Evolutionary conservation across 2,888 invertebrate genomes (phyloP).

Genomic region (Amblyteles armatorius): DNA sequence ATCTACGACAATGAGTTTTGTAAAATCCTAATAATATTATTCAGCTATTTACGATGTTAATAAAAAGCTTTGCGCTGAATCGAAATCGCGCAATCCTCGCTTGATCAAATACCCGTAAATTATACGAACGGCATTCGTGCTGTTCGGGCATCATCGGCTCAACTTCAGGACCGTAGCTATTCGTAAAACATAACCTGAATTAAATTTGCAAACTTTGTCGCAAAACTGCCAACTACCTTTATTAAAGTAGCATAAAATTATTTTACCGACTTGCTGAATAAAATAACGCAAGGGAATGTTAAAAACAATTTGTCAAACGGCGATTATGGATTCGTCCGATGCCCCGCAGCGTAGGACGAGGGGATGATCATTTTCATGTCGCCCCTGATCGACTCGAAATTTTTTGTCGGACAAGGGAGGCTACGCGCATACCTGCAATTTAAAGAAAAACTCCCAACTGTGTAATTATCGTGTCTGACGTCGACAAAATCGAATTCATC

Average conservation of each 20-base stretch:
- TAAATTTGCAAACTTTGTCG: neutral
- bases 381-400: slow-evolving; percentile 37
- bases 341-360: neutral
- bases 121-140: slow-evolving; percentile 42
- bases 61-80: neutral
- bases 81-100: slow-evolving; percentile 15
- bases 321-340: too few relatives aligned
- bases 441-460: neutral
- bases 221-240: neutral
- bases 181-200: neutral
- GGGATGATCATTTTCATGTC: neutral
- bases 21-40: slow-evolving; percentile 22
- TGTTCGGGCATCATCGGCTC: slow-evolving; percentile 58
- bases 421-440: slow-evolving; percentile 23
- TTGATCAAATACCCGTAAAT: slow-evolving; percentile 61
- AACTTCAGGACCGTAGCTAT: slow-evolving; percentile 35
- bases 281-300: neutral
- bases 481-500: neutral
- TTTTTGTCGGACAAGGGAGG: slow-evolving; percentile 22
- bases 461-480: neutral
- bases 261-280: neutral
- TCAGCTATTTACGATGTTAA: slow-evolving; percentile 5
- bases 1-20: neutral
- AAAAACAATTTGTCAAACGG: neutral
- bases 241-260: neutral